Evolutionary conservation across 1,140 invertebrate species (phyloP), one percentile per base, ranked within the genome.

Genomic region (Tetramorium simillimum): DNA sequence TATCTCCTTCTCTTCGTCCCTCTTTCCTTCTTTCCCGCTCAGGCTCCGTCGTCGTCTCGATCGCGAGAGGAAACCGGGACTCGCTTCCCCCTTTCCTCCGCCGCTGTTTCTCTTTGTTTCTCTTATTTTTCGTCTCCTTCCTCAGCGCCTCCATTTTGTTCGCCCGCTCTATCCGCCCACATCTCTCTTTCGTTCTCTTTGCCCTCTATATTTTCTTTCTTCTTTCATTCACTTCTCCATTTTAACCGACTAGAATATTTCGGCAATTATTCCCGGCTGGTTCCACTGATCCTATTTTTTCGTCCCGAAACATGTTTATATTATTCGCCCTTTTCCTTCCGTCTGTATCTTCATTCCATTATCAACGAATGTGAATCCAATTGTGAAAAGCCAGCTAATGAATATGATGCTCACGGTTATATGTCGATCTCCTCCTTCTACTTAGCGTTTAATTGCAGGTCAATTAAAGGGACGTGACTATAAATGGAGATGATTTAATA

Each of bases 211-310:
- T 53, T 18, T 53, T 46, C 24, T 37, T 76, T 5, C 51, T 24
- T 70, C 33, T 85, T 75, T 40, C 62, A 51, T 62, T 53, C n/a
- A 84, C 82, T 88, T 75, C 80, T 56, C 33, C 86, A 86, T 87
- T 88, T 92, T 86, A 70, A 77, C 77, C 89, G 89, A 91, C 10
- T 80, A 86, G 92, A 93, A 93, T 93, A 93, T 91, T 92, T 73
- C 90, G 91, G 87, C 89, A 93, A 93, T 93, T 93, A 93, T 93
- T 91, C 85, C 86, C 86, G 89, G 82, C 87, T 85, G 81, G 72
- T 72, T 91, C 43, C 33, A 56, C 58, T 78, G 28, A 0, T 33
- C 58, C 78, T 37, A 56, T 78, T 88, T 82, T 63, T 62, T 51
- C 43, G 37, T 49, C 18, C 28, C 33, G 4, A 62, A 28, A 12